These are phyloP conservation scores for Chrysoperla carnea DNA, from an alignment of 1,140 invertebrate species.

Conservation along the genomic window DNA sequence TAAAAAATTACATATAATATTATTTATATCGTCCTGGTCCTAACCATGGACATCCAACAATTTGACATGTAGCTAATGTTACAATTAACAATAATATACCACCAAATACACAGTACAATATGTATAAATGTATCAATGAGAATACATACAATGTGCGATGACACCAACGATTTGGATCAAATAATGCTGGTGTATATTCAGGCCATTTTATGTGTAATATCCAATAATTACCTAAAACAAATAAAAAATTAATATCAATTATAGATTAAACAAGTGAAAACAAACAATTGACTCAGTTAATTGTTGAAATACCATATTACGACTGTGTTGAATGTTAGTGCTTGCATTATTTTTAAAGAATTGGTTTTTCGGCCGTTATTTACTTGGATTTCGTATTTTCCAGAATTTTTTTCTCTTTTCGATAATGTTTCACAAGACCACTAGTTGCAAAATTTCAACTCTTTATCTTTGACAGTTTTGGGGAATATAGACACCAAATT, in stretches of 20 bases:
- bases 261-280: neutral
- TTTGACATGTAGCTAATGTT: slow-evolving; percentile 39
- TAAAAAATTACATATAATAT: slow-evolving; percentile 13
- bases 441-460: too few relatives aligned
- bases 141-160: slow-evolving; percentile 60
- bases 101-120: slow-evolving; percentile 42
- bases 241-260: too few relatives aligned
- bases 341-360: too few relatives aligned
- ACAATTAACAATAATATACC: slow-evolving; percentile 36
- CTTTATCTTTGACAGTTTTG: too few relatives aligned
- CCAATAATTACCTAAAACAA: slow-evolving; percentile 56
- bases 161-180: slow-evolving; percentile 58
- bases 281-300: too few relatives aligned
- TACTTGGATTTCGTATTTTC: too few relatives aligned
- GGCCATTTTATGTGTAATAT: slow-evolving; percentile 61
- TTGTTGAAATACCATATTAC: too few relatives aligned
- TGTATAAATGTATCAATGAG: slow-evolving; percentile 49
- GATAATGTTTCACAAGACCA: too few relatives aligned
- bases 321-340: too few relatives aligned
- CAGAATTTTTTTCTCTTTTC: too few relatives aligned
- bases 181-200: slow-evolving; percentile 42
- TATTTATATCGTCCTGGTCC: slow-evolving; percentile 39
- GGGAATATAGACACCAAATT: too few relatives aligned
- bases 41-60: slow-evolving; percentile 47
- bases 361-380: too few relatives aligned